Conservation (phyloP, 1,140 invertebrate genomes). For the Zeugodacus cucurbitae region DNA sequence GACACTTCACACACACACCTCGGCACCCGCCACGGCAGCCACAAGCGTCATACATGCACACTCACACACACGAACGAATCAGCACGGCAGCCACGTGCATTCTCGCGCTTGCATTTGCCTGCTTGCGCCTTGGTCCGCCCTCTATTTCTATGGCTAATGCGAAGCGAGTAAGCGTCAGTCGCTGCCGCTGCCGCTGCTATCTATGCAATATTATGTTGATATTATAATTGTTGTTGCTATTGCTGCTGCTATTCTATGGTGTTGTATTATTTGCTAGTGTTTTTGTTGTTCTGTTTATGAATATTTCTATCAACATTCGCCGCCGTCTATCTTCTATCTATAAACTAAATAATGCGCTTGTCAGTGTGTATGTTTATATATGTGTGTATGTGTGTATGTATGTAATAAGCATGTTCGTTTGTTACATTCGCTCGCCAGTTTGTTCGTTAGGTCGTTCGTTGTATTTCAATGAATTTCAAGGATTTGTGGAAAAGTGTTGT, state of each 20-base stretch:
- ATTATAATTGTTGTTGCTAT: background rate
- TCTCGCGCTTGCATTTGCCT: constrained; percentile 3
- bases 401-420: background rate
- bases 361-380: background rate
- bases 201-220: background rate
- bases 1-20: constrained; percentile 36
- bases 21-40: background rate
- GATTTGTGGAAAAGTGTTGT: constrained; percentile 64
- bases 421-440: constrained; percentile 20
- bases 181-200: background rate
- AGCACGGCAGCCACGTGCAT: constrained; percentile 11
- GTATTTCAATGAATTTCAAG: constrained; percentile 61
- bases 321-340: constrained; percentile 53
- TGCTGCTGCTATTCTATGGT: background rate
- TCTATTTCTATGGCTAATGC: constrained; percentile 1
- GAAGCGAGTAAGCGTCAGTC: too few species aligned
- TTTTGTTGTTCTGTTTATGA: constrained; percentile 48
- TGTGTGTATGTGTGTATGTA: background rate
- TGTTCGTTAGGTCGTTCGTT: constrained; percentile 35
- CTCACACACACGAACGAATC: background rate
- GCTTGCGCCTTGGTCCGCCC: constrained; percentile 15
- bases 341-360: background rate
- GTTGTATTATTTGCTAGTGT: constrained; percentile 40
- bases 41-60: background rate
- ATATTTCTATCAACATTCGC: constrained; percentile 43